Percentiles rank a stretch among this genome's conserved stretches.
Evolutionary conservation across 1,140 invertebrate genomes (phyloP).

Genomic region (Dendrolimus kikuchii): DNA sequence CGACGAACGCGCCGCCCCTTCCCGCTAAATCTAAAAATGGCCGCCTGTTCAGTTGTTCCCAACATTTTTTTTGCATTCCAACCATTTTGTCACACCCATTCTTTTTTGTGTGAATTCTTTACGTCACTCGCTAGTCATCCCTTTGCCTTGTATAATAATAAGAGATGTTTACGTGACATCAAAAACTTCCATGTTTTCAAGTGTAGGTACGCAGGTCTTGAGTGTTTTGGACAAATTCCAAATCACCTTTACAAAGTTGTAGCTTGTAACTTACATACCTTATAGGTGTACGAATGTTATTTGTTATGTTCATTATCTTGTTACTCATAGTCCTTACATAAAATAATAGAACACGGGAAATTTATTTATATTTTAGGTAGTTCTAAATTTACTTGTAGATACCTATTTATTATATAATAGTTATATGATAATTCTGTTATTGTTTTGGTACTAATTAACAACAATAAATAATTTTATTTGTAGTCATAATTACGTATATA

Average conservation of each 20-base stretch:
- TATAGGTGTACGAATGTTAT: slow-evolving; percentile 10
- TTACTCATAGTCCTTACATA: no score
- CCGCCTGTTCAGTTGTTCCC: slow-evolving; percentile 48
- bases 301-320: background rate
- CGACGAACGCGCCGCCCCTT: slow-evolving; percentile 50
- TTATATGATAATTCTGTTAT: no score
- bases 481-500: no score
- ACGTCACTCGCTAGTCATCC: no score
- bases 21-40: slow-evolving; percentile 53
- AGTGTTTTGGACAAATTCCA: slow-evolving; percentile 13
- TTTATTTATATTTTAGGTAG: no score
- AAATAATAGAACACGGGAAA: no score
- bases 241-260: slow-evolving; percentile 9
- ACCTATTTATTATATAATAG: no score
- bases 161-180: slow-evolving; percentile 13
- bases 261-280: no score
- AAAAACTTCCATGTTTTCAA: slow-evolving; percentile 9
- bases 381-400: no score
- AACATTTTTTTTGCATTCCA: slow-evolving; percentile 33
- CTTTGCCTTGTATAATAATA: slow-evolving; percentile 3
- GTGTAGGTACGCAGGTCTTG: slow-evolving; percentile 8
- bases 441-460: no score
- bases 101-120: slow-evolving; percentile 5
- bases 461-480: no score
- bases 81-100: slow-evolving; percentile 30